These are phyloP conservation scores for zebrafish (Danio rerio) DNA, from an alignment of 2,113 vertebrate species.

Conservation along the genomic window DNA sequence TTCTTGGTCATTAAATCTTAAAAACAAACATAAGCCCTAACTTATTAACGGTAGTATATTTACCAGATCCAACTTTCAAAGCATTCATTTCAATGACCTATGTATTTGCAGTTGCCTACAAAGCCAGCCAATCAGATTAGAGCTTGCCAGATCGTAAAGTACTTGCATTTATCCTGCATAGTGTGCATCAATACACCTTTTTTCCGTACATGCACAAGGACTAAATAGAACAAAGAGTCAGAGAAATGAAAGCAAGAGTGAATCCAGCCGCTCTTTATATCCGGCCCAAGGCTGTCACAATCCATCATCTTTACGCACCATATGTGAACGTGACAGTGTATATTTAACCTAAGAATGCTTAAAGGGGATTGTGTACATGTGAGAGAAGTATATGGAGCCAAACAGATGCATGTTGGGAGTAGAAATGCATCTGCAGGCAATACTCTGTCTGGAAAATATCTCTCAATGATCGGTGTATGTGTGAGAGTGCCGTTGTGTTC, in stretches of 20 bases:
- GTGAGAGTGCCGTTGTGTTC: constrained; percentile 30
- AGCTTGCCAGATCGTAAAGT: constrained; percentile 2
- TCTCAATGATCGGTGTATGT: constrained; percentile 1
- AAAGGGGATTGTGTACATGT: constrained; percentile 5
- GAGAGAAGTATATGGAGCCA: background rate
- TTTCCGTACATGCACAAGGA: background rate
- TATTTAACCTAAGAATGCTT: constrained; percentile 51
- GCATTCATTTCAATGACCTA: background rate
- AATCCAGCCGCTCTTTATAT: constrained; percentile 20
- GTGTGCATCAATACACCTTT: background rate
- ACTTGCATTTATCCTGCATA: background rate
- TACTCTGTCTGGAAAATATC: constrained; percentile 23
- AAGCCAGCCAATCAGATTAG: background rate
- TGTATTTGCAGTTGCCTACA: background rate
- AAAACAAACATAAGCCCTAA: too few relatives aligned
- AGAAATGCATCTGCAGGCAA: constrained; percentile 10
- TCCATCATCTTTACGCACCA: constrained; percentile 43
- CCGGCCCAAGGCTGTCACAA: constrained; percentile 23
- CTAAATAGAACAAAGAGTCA: background rate
- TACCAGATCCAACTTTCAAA: background rate
- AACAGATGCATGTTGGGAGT: constrained; percentile 40
- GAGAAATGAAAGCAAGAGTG: background rate
- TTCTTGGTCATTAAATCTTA: background rate
- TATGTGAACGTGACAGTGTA: constrained; percentile 44
- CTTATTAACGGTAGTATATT: background rate